Evolutionary conservation across 2,113 vertebrate genomes (phyloP).

Genomic region (Jacana jacana): DNA sequence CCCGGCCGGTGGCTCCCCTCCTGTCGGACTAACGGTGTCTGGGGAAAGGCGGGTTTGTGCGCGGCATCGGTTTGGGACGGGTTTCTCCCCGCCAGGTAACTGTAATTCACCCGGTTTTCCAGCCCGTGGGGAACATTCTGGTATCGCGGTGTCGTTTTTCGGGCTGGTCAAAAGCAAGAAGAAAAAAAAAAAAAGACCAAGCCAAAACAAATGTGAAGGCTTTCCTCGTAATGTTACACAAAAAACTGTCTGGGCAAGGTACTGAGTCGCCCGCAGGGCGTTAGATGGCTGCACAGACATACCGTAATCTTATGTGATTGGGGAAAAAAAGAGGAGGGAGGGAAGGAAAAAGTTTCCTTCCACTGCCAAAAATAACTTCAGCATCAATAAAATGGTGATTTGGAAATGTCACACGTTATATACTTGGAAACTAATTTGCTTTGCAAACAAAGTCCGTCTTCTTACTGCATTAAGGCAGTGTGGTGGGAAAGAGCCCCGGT

Average conservation of each 20-base stretch:
- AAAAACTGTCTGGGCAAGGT: neutral
- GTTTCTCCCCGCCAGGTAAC: neutral
- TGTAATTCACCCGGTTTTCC: accelerated
- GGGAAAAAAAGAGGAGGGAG: neutral
- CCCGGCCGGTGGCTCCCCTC: neutral
- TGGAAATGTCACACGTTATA: neutral
- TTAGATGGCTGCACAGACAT: slow-evolving; percentile 23
- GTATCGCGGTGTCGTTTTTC: neutral
- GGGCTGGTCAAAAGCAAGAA: neutral
- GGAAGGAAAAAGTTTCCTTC: neutral
- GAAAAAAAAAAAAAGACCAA: no score
- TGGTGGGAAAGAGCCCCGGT: neutral
- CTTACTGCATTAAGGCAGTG: neutral
- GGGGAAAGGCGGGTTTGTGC: neutral
- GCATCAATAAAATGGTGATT: slow-evolving; percentile 17
- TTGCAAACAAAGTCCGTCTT: neutral
- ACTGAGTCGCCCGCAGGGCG: neutral
- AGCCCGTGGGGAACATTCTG: neutral
- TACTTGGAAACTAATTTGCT: neutral
- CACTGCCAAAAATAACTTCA: slow-evolving; percentile 42
- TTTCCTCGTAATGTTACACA: neutral
- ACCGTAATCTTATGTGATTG: neutral
- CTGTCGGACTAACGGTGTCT: neutral
- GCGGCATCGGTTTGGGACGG: neutral
- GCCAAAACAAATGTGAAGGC: neutral